phyloP scores from a whole-genome alignment of 2,113 vertebrate genomes.

The Pyxicephalus adspersus region DNA sequence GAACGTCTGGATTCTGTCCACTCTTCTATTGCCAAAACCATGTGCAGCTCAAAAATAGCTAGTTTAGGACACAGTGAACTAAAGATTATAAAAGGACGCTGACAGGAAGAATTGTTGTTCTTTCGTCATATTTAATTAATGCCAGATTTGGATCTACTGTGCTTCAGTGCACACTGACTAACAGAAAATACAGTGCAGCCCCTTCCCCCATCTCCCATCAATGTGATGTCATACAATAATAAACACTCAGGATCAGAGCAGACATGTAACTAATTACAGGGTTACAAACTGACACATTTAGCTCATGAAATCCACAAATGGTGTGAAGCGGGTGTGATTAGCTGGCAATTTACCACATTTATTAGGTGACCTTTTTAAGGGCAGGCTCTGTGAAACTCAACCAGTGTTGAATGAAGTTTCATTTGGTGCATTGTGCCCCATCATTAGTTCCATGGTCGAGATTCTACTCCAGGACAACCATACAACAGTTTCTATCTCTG shows the following conservation, averaged over 20 bases:
- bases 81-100: constrained; percentile 10
- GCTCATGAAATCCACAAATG: constrained; percentile 33
- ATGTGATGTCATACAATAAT: constrained; percentile 44
- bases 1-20: constrained; percentile 45
- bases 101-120: background rate
- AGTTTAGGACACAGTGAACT: constrained; percentile 15
- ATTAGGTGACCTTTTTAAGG: background rate
- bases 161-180: background rate
- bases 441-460: too few species aligned
- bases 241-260: constrained; percentile 31
- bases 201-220: background rate
- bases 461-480: too few species aligned
- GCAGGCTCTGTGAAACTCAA: background rate
- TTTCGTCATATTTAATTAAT: constrained; percentile 37
- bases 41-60: constrained; percentile 44
- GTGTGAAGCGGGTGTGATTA: background rate
- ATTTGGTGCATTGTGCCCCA: too few species aligned
- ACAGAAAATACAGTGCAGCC: background rate
- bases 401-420: too few species aligned
- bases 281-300: background rate
- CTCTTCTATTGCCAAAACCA: constrained; percentile 29
- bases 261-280: constrained; percentile 13
- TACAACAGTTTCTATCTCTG: too few species aligned
- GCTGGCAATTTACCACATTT: background rate
- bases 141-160: constrained; percentile 9